Evolutionary conservation across 2,113 vertebrate species (phyloP).

Genomic region (Archilochus colubris): DNA sequence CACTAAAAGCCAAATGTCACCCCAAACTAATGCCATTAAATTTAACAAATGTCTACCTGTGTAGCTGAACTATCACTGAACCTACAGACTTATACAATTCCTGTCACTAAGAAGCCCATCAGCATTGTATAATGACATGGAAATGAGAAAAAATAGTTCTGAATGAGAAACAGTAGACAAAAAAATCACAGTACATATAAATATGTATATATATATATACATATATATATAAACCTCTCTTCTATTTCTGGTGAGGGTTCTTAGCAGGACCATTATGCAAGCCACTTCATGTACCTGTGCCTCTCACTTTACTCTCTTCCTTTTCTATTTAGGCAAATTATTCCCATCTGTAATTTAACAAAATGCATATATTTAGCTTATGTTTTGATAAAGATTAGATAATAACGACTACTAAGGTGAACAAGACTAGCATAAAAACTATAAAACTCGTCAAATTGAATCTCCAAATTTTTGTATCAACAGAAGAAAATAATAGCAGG

Average conservation of each 20-base stretch:
- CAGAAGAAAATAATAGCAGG: neutral
- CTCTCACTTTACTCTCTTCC: neutral
- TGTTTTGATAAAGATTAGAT: neutral
- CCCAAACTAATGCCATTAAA: conserved; percentile 17
- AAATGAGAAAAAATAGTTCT: conserved; percentile 7
- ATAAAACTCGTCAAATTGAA: neutral
- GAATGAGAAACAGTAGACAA: neutral
- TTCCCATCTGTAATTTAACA: neutral
- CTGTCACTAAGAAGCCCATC: neutral
- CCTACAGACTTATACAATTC: neutral
- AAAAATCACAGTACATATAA: neutral
- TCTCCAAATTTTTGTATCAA: neutral
- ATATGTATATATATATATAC: neutral
- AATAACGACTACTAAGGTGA: neutral
- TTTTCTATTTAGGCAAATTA: neutral
- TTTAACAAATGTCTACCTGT: neutral
- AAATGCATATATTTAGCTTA: neutral
- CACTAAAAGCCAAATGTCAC: conserved; percentile 2
- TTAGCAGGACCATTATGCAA: neutral
- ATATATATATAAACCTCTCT: neutral
- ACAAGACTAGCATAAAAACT: neutral
- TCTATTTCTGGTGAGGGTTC: neutral
- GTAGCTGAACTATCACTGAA: conserved; percentile 7
- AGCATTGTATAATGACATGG: conserved; percentile 1
- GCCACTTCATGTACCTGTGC: neutral